Evolutionary conservation across 2,888 invertebrate species (phyloP), one percentile per base, ranked within the genome.

Genomic region (Campaea margaritaria): DNA sequence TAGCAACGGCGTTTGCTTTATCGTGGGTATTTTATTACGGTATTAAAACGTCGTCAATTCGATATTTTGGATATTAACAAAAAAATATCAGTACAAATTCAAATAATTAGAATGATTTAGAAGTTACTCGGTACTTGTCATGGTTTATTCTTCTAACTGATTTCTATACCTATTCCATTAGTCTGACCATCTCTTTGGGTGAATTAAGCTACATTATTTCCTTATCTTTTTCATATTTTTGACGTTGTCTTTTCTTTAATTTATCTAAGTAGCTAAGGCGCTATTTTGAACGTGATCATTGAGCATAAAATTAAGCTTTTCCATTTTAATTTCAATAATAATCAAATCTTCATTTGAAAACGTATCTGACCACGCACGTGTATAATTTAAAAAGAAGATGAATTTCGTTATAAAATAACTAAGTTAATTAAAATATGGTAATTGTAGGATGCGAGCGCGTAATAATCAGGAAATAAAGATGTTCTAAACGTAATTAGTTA

Each of bases 261-360:
- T n/a, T n/a, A n/a, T n/a, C n/a, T n/a, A n/a, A n/a, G n/a, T n/a
- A 7, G 34, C 47, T 48, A 13, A 42, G 10, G 4, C 38, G 9
- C 10, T 46, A 46, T 46, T n/a, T n/a, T n/a, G 12, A 41, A 9
- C 27, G 34, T 49, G 47, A 51, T 41, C 48, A 51, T 41, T 34
- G 31, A n/a, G 44, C 54, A 54, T 49, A 14, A 53, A 49, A 59
- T 59, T 49, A 49, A 58, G 58, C 41, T 44, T 49, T 59, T 5
- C 4, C 1, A 3, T 36, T 36, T 58, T 39, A 12, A 42, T 14
- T 31, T 50, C 15, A 8, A 8, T 16, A 13, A 21, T 31, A 47
- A 47, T 47, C 12, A 7, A 36, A 16, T 36, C 36, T 9, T n/a
- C 1, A 2, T 45, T 14, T 11, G 9, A 8, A 34, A 14, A 14